These are phyloP conservation scores for Hafferia zeledoni DNA, from an alignment of 2,797 vertebrate species.

Conservation along the genomic window DNA sequence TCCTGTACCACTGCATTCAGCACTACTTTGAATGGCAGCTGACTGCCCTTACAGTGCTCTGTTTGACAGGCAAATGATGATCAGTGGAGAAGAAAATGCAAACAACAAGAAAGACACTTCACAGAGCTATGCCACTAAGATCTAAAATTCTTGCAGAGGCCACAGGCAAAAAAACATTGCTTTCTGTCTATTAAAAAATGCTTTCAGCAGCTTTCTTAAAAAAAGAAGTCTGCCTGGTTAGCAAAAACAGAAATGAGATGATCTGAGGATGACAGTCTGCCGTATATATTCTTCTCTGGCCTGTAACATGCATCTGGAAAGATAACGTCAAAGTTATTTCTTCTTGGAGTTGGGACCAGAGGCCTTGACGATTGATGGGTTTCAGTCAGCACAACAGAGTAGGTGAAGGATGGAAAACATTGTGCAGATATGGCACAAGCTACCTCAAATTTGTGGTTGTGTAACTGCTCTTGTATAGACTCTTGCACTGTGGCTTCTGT, in stretches of 20 bases:
- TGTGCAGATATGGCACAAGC: background rate
- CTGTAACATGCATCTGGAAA: background rate
- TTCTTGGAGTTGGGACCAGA: background rate
- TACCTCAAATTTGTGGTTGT: background rate
- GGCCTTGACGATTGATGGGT: background rate
- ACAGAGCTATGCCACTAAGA: background rate
- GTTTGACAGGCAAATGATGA: background rate
- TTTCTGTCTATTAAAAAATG: background rate
- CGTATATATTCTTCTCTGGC: background rate
- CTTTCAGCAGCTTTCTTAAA: background rate
- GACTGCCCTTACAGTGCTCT: background rate
- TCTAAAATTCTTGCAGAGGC: background rate
- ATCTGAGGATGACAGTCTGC: background rate
- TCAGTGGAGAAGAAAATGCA: background rate
- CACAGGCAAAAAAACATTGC: background rate
- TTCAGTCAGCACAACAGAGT: background rate
- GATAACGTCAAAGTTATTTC: background rate
- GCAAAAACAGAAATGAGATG: background rate
- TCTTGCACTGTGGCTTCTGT: background rate
- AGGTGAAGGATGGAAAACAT: background rate
- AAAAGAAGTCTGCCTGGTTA: slow-evolving; percentile 3
- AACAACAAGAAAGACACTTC: background rate
- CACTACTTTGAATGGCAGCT: background rate
- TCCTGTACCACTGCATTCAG: background rate
- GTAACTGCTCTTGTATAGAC: background rate